Evolutionary conservation across 2,113 vertebrate genomes (phyloP).

Genomic region (Tautogolabrus adspersus): DNA sequence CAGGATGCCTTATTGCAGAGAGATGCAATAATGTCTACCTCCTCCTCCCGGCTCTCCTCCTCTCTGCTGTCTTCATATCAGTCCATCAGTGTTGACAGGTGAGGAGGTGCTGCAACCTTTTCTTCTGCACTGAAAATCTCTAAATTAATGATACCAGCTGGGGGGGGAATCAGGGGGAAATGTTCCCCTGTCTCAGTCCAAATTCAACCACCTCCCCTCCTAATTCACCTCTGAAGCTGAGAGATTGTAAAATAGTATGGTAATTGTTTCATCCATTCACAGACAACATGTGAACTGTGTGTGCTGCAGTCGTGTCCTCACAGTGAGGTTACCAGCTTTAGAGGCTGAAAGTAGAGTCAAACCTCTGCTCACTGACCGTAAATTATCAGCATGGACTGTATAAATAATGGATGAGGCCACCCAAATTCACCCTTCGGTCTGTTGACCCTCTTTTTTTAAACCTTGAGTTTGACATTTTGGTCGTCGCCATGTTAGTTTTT

Average conservation of each 20-base stretch:
- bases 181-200: background rate
- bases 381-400: background rate
- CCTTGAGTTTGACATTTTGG: background rate
- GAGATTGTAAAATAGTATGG: too few species aligned
- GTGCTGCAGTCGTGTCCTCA: background rate
- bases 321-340: background rate
- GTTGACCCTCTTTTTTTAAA: background rate
- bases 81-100: background rate
- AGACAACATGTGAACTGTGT: too few species aligned
- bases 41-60: background rate
- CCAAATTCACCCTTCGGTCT: background rate
- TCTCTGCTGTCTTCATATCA: slow-evolving; percentile 6
- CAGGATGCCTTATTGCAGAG: slow-evolving; percentile 10
- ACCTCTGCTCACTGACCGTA: background rate
- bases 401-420: background rate
- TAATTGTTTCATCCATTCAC: too few species aligned
- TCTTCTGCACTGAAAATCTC: background rate
- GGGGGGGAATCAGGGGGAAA: background rate
- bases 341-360: background rate
- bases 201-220: too few species aligned
- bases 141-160: background rate
- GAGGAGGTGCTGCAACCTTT: background rate
- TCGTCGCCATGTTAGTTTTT: background rate
- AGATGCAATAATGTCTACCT: background rate
- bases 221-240: background rate